These are phyloP conservation scores for Thunnus thynnus DNA, from an alignment of 2,113 vertebrate genomes.

Conservation along the genomic window DNA sequence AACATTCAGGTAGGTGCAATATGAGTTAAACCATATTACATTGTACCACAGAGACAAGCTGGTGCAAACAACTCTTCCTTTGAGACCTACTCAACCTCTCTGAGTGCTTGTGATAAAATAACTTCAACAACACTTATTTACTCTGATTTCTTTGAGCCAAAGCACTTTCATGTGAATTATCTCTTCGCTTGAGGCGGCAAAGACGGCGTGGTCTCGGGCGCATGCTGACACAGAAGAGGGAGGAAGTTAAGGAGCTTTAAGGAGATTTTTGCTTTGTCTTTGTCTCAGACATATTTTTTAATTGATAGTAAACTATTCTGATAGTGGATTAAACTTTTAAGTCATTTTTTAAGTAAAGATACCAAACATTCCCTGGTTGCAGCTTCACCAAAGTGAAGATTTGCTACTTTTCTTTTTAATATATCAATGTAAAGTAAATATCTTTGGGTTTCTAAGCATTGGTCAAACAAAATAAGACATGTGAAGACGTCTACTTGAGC, in stretches of 20 bases:
- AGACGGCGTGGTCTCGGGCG: not conserved
- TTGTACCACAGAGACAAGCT: conserved; percentile 30
- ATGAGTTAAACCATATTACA: conserved; percentile 59
- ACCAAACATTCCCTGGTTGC: not conserved
- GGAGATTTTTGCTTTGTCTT: not conserved
- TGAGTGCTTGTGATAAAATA: conserved; percentile 7
- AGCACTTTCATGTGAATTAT: conserved; percentile 8
- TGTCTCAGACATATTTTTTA: not conserved
- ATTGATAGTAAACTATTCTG: not conserved
- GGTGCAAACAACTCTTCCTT: conserved; percentile 44
- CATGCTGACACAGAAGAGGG: conserved; percentile 19
- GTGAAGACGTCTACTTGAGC: not conserved
- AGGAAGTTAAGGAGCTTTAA: conserved; percentile 28
- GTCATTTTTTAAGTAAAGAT: not conserved
- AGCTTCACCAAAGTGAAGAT: not conserved
- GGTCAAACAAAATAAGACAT: not conserved
- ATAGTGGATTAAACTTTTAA: not conserved
- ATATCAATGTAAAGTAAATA: conserved; percentile 13
- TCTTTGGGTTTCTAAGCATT: conserved; percentile 2
- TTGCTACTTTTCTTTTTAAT: not conserved
- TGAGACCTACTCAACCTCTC: conserved; percentile 26
- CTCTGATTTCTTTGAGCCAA: conserved; percentile 10
- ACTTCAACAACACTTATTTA: conserved; percentile 6
- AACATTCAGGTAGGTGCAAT: conserved; percentile 63
- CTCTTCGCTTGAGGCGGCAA: conserved; percentile 11